phyloP scores from a whole-genome alignment of 2,888 invertebrate genomes.

The Apamea monoglypha region DNA sequence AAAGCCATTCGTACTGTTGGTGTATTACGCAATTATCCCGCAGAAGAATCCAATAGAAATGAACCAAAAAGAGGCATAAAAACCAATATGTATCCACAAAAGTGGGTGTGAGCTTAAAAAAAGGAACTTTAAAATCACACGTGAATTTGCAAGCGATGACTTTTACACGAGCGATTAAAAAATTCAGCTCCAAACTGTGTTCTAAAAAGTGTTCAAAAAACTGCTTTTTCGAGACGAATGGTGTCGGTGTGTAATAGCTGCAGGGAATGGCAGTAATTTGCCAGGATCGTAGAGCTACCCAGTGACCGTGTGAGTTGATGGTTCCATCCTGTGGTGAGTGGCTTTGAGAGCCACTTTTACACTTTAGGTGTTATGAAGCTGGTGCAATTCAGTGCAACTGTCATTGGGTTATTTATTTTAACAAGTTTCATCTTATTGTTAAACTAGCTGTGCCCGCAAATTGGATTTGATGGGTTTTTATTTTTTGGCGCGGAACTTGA shows the following conservation, averaged over 20 bases:
- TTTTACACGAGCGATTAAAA: conserved; percentile 37
- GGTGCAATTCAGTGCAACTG: conserved; percentile 14
- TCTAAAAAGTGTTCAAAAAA: conserved; percentile 25
- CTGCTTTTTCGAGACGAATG: conserved; percentile 17
- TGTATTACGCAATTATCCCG: background rate
- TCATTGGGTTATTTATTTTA: background rate
- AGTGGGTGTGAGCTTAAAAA: conserved; percentile 8
- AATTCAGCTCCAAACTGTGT: background rate
- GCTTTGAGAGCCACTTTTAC: conserved; percentile 17
- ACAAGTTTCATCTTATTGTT: background rate
- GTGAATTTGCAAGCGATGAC: conserved; percentile 19
- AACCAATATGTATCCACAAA: background rate
- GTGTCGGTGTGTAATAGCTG: conserved; percentile 8
- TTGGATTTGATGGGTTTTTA: background rate
- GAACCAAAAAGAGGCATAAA: conserved; percentile 1
- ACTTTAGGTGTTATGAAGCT: conserved; percentile 27
- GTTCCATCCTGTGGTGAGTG: conserved; percentile 15
- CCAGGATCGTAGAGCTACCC: background rate
- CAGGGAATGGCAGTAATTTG: conserved; percentile 26
- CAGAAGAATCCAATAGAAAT: background rate
- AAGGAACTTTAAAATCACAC: conserved; percentile 8
- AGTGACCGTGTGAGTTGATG: conserved; percentile 25
- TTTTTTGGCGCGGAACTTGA: background rate
- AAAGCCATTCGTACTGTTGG: background rate
- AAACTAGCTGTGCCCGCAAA: background rate